Evolutionary conservation across 2,888 invertebrate genomes (phyloP), one percentile per base, ranked within the genome.

Genomic region (Sinotaia quadrata): DNA sequence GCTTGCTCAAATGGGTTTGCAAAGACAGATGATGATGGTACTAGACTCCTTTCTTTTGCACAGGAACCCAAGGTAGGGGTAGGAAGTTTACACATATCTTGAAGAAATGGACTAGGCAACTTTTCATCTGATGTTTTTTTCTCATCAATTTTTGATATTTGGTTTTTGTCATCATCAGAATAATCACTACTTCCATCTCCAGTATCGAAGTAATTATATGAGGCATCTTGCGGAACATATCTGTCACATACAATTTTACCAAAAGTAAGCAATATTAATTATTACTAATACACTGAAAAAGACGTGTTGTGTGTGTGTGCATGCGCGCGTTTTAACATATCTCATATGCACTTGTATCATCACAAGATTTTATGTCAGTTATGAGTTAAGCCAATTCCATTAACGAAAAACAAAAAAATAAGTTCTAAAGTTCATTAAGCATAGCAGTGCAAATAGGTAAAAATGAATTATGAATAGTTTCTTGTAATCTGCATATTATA

Each of bases 1-100:
- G 94, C 96, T 87, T 94, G 93, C 31, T 92, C 92, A 85, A 94
- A 96, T 10, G 94, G 95, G 90, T 96, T 96, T 41, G 92, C 92
- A 86, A 96, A 96, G 4, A 96, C 95, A 15, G 94, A 94, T 0
- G 75, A 67, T 15, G 68, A 51, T 51, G 52, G 29, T 1, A 47
- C 47, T 18, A 12, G 10, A 21, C 18, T 3, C 8, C 27, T 3
- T 37, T 63, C 34, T 29, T 36, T 37, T 15, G 51, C 34, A 4
- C 36, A 8, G 7, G 52, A n/a, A 8, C 36, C 27, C n/a, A 60
- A 47, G 18, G 15, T 44, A 60, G 60, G 60, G 5, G 44, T n/a
- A 31, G 60, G 47, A 12, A 60, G 47, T 37, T 47, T n/a, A n/a
- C n/a, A n/a, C n/a, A n/a, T 60, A 33, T 31, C 24, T 21, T 57